Base-by-base conservation (phyloP, 2,797 vertebrate genomes). In the Gobionotothen gibberifrons region DNA sequence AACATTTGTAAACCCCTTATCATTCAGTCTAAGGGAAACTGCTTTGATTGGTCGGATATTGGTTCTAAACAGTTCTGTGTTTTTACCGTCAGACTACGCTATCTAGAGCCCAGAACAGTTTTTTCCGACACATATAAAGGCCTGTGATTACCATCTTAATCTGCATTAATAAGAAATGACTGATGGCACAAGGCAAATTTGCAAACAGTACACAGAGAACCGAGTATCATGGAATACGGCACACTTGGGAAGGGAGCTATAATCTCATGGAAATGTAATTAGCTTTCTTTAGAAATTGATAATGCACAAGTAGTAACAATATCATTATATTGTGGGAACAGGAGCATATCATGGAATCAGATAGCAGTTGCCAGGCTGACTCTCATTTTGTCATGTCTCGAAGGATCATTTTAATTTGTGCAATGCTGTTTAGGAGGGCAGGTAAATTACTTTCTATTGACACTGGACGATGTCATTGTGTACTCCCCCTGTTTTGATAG, bases 221-320 rank as follows among this genome's bases (percentile, higher is more conserved):
- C 21, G 64, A 63, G 71, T 60, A 79, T 79, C 65, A 61, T 73
- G 67, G 81, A 78, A 85, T 86, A 78, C 84, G 69, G 46, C 79
- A 83, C 72, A 85, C 78, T 84, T 57, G 81, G 74, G 84, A 81
- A 76, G 73, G 40, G 55, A 83, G 56, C 49, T 60, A 39, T 85
- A 84, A 89, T 90, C 83, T 89, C 83, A 86, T 90, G 76, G 86
- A 90, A 86, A 89, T 93, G 90, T 77, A 90, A 79, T 87, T 87
- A 85, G 69, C 77, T 81, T 21, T 74, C 71, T 87, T 87, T 62
- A 69, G 72, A 83, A 81, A 83, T 69, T 61, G 83, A 89, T 90
- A 89, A 83, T 76, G 75, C 71, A 48, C 40, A n/a, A 81, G 85
- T 82, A 83, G 87, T 70, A 74, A 83, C 84, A 84, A 83, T 47